Percentiles rank a stretch among this genome's conserved stretches.
Evolutionary conservation across 1,140 invertebrate genomes (phyloP).

Genomic region (Drosophila guanche): DNA sequence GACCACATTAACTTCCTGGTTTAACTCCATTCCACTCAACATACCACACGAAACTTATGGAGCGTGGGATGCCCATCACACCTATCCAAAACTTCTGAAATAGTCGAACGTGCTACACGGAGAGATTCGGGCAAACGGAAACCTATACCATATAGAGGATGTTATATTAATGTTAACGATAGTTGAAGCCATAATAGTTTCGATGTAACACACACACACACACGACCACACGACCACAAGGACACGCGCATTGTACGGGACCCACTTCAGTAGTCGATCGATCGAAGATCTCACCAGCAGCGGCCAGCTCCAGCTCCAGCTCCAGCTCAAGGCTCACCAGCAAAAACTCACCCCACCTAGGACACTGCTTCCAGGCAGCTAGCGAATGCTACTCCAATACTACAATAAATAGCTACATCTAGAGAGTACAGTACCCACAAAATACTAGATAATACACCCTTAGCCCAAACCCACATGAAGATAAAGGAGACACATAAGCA

Average conservation of each 20-base stretch:
- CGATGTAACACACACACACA: constrained; percentile 27
- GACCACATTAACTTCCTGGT: no score
- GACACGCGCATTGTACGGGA: constrained; percentile 34
- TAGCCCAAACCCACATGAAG: constrained; percentile 2
- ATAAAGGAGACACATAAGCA: constrained; percentile 15
- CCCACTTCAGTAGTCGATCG: constrained; percentile 48
- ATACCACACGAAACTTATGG: no score
- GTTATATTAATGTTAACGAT: constrained; percentile 32
- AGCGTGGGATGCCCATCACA: no score
- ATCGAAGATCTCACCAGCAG: constrained; percentile 13
- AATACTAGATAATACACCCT: constrained; percentile 23
- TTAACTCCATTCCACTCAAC: not conserved
- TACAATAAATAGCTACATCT: constrained; percentile 65
- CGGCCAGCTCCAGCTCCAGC: constrained; percentile 42
- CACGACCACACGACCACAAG: constrained; percentile 4
- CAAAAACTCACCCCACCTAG: constrained; percentile 78
- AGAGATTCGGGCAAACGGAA: no score
- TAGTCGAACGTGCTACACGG: no score
- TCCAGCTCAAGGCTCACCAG: constrained; percentile 65
- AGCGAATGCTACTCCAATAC: constrained; percentile 64
- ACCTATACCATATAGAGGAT: constrained; percentile 26
- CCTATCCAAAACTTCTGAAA: no score
- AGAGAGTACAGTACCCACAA: constrained; percentile 19
- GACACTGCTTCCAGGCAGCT: constrained; percentile 77
- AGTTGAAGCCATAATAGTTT: constrained; percentile 43